Base-by-base conservation (phyloP, 2,888 invertebrate genomes). In the Elmis aenea region DNA sequence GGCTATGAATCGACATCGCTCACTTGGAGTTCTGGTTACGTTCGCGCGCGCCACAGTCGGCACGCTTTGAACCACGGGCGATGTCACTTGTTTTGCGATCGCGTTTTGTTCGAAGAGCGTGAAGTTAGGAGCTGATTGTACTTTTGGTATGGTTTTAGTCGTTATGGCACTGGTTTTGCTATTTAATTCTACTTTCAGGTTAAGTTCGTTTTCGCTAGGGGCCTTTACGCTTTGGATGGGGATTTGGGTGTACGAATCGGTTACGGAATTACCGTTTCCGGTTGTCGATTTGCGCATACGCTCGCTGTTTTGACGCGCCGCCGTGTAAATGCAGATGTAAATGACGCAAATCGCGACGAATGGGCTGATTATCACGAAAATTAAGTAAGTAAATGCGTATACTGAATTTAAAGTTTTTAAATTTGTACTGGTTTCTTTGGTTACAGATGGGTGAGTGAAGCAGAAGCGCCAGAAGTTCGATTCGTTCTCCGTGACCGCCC, bases 321-420 rank as follows among this genome's bases (percentile, higher is more conserved):
- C 87, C 8, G 77, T 74, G 62, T 85, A 87, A 44, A 85, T 85
- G 45, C 80, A 75, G 13, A 78, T 72, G 62, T 87, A 87, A 61
- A 85, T 83, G 63, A 83, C 75, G 61, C 82, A 79, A 29, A 87
- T 81, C 11, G 76, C 73, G n/a, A 66, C 52, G 43, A 79, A 74
- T 1, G 81, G 79, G 2, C 69, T 54, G 18, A 74, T 52, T 45
- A 74, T 75, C 10, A 72, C 69, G 4, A 73, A 50, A 2, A 69
- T 42, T 18, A 67, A 66, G 52, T 72, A 73, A 2, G 60, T 50
- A 14, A 71, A 45, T 0, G 74, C 66, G 51, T 72, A 75, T 5
- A 69, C 47, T 3, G 69, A 59, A 28, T 70, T 69, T 45, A 72
- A 66, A 8, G 63, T 59, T 26, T 44, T 50, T n/a, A 38, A 45